Base-by-base conservation (phyloP, 2,113 vertebrate species). In the Passer montanus region DNA sequence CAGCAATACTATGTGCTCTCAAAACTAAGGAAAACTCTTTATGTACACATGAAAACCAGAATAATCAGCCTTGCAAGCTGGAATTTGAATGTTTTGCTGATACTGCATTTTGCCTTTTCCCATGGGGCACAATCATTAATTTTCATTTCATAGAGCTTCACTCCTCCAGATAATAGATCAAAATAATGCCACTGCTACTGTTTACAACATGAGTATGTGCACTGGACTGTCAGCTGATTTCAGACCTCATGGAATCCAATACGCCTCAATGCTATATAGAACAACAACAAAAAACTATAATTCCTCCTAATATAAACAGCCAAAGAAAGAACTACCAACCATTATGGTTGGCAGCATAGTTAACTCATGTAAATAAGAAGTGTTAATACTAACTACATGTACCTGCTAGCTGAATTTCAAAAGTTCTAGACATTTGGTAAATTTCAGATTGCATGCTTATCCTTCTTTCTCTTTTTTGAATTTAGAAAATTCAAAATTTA, bases 221-320 rank as follows among this genome's bases (percentile, higher is more conserved):
- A 69, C n/a, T 52, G 59, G 56, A 77, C 46, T 90, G 53, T 69
- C 81, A 93, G 82, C 24, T 46, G 49, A 49, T 87, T 97, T 97
- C 49, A 94, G 94, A 93, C 91, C 87, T 97, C 96, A 96, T 93
- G 90, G 97, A 97, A 96, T 69, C 70, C 60, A 95, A 80, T 15
- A 81, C 58, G 27, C 68, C 39, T 87, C 76, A 77, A 47, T 79
- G 73, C 75, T 96, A 87, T 78, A 96, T 69, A 96, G 80, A 96
- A 88, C 62, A 88, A 22, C 8, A 81, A 92, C 21, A 93, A 92
- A 3, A 28, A 49, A 12, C 33, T 79, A 69, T 41, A 76, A 62
- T 80, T 95, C 67, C 53, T 76, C 53, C 49, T 43, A 84, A 69
- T 68, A 96, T 72, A 96, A 96, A 97, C 22, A 97, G 81, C 11